Conservation (phyloP, 2,113 vertebrate genomes). For the Leucosticte australis region DNA sequence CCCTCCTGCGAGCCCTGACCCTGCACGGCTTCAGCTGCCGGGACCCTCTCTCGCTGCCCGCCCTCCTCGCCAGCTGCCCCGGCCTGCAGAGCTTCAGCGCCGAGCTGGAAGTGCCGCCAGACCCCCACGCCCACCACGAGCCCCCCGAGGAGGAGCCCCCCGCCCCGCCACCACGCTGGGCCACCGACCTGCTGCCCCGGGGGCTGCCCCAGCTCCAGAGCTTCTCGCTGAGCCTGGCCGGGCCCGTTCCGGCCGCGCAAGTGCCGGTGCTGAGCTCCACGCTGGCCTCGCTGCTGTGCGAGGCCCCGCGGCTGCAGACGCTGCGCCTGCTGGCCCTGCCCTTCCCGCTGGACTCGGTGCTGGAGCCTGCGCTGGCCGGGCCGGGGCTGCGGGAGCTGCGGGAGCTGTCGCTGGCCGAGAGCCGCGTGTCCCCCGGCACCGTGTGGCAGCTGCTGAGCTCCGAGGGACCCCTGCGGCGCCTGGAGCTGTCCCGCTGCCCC, state of each 20-base stretch:
- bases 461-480: neutral
- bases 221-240: conserved; percentile 7
- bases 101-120: neutral
- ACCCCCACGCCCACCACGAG: accelerated
- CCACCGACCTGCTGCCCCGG: neutral
- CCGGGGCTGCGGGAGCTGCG: neutral
- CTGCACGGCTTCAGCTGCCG: conserved; percentile 38
- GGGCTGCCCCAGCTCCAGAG: neutral
- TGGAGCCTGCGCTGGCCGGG: neutral
- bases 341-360: conserved; percentile 31
- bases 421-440: neutral
- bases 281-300: conserved; percentile 22
- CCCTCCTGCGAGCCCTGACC: conserved; percentile 15
- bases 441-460: conserved; percentile 24
- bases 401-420: conserved; percentile 38
- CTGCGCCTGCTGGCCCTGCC: conserved; percentile 13
- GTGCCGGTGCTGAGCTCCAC: neutral
- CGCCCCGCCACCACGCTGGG: accelerated
- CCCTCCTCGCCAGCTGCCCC: conserved; percentile 24
- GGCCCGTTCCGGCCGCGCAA: neutral
- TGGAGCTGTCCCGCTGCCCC: conserved; percentile 54
- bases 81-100: neutral
- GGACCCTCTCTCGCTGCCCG: neutral
- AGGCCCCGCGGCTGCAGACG: neutral
- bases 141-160: neutral